Evolutionary conservation across 2,888 invertebrate genomes (phyloP).

Genomic region (Drosophila buzzatii): DNA sequence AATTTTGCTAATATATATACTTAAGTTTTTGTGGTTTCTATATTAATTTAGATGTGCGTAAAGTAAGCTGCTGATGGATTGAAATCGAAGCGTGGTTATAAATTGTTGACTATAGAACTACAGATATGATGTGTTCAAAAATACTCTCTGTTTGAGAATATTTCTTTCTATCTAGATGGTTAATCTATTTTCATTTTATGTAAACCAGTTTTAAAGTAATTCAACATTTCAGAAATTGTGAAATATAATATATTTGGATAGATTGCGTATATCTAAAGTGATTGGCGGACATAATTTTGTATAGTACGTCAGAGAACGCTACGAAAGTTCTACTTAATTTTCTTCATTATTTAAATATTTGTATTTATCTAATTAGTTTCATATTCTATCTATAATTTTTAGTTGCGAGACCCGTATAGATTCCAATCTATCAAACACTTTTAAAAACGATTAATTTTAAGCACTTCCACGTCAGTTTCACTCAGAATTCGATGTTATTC

Average conservation of each 20-base stretch:
- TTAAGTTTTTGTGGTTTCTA: not conserved
- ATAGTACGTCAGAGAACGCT: too few species aligned
- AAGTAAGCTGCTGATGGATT: not conserved
- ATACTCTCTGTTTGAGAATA: not conserved
- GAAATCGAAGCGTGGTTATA: constrained; percentile 4
- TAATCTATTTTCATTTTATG: not conserved
- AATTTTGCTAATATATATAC: constrained; percentile 7
- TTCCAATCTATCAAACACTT: not conserved
- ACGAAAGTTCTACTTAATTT: too few species aligned
- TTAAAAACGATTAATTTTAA: not conserved
- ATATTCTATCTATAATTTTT: not conserved
- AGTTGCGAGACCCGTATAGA: not conserved
- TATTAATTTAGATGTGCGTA: constrained; percentile 2
- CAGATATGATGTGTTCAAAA: not conserved
- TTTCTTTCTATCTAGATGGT: not conserved
- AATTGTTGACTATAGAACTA: not conserved
- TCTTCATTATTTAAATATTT: too few species aligned
- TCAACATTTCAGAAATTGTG: not conserved
- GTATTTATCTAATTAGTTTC: not conserved
- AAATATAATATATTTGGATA: too few species aligned
- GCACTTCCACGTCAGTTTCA: not conserved
- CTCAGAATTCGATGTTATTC: not conserved
- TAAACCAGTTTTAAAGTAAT: not conserved
- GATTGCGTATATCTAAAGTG: too few species aligned
- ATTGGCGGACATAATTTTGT: too few species aligned